A percentile compares a stretch with the other conserved stretches of the same genome.
Evolutionary conservation across 2,888 invertebrate species (phyloP).

Genomic region (Lycia hirtaria): DNA sequence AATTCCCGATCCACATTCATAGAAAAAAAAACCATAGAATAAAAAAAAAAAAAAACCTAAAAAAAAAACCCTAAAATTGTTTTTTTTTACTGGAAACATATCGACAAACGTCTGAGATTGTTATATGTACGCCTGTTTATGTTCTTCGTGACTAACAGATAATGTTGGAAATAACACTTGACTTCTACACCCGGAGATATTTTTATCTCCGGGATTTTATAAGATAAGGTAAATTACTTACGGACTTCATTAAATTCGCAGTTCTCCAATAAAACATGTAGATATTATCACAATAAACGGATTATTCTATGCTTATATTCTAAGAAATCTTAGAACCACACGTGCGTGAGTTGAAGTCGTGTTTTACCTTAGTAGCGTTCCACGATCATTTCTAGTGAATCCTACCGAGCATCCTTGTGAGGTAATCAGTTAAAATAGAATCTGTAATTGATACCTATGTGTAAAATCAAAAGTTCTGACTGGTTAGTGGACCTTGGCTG

Average conservation of each 20-base stretch:
- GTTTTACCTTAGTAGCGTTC: slow-evolving; percentile 3
- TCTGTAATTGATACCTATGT: not conserved
- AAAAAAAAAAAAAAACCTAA: no score
- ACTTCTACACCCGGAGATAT: not conserved
- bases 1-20: no score
- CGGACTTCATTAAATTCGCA: slow-evolving; percentile 7
- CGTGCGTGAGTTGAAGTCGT: slow-evolving; percentile 14
- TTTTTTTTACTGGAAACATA: no score
- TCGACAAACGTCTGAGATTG: no score
- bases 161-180: not conserved
- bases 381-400: slow-evolving; percentile 8
- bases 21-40: no score
- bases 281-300: slow-evolving; percentile 19
- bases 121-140: no score
- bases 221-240: not conserved
- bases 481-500: no score
- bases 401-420: slow-evolving; percentile 1
- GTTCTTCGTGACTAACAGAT: no score
- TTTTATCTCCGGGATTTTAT: not conserved
- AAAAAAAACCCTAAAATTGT: no score
- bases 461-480: no score
- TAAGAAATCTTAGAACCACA: slow-evolving; percentile 20
- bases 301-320: no score
- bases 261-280: slow-evolving; percentile 3
- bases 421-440: slow-evolving; percentile 2